Conservation (phyloP, 2,888 invertebrate genomes). For the Allophyes oxyacanthae region DNA sequence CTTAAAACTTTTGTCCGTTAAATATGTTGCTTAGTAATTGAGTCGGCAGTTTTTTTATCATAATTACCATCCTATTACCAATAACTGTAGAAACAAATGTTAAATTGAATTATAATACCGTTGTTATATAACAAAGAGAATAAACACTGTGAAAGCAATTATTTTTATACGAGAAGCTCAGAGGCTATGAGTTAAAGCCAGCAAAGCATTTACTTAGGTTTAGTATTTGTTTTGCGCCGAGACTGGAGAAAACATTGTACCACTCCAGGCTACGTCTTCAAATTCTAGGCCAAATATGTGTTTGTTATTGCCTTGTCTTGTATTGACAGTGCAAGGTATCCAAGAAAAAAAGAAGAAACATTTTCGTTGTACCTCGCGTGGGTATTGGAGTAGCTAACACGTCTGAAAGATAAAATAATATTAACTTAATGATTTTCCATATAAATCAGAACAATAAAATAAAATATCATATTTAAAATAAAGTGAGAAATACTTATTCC, state of each 20-base stretch:
- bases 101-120: slow-evolving; percentile 32
- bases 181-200: slow-evolving; percentile 37
- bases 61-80: slow-evolving; percentile 3
- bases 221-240: slow-evolving; percentile 51
- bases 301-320: slow-evolving; percentile 44
- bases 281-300: slow-evolving; percentile 52
- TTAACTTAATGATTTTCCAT: no score
- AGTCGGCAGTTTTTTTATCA: slow-evolving; percentile 4
- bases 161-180: slow-evolving; percentile 33
- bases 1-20: no score
- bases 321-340: slow-evolving; percentile 23
- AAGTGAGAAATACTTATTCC: no score
- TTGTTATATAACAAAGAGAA: slow-evolving; percentile 36
- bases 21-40: background rate
- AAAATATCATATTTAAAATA: no score
- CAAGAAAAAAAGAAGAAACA: slow-evolving; percentile 25
- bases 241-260: slow-evolving; percentile 43
- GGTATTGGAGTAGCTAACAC: no score
- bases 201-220: slow-evolving; percentile 53
- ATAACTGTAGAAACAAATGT: slow-evolving; percentile 18
- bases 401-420: no score
- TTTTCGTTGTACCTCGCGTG: no score
- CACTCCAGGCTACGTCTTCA: slow-evolving; percentile 38
- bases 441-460: no score
- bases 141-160: slow-evolving; percentile 44